Evolutionary conservation across 2,797 vertebrate genomes (phyloP).

Genomic region (Sebastes oblongus): DNA sequence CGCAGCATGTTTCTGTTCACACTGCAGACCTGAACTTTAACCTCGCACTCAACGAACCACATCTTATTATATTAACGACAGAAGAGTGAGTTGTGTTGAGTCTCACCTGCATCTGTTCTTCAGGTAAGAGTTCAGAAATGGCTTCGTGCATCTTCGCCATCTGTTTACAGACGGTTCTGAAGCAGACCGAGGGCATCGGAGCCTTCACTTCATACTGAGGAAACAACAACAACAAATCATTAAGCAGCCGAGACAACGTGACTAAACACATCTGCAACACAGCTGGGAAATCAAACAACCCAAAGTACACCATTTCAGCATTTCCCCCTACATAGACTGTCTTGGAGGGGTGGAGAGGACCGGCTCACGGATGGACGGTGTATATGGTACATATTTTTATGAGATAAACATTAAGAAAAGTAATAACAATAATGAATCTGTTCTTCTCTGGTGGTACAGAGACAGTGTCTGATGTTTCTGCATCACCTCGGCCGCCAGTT

Average conservation of each 20-base stretch:
- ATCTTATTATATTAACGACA: too few relatives aligned
- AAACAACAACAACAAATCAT: slow-evolving; percentile 3
- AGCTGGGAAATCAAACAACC: not conserved
- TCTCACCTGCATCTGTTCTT: slow-evolving; percentile 94
- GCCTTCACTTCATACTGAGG: slow-evolving; percentile 97
- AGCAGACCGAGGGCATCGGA: slow-evolving; percentile 94
- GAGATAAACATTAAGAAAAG: not conserved
- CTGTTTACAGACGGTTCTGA: slow-evolving; percentile 97
- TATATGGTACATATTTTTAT: too few relatives aligned
- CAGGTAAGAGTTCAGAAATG: slow-evolving; percentile 92
- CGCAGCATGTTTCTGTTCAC: not conserved
- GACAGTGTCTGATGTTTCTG: too few relatives aligned
- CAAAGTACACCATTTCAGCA: not conserved
- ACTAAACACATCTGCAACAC: not conserved
- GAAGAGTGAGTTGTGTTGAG: rapidly evolving
- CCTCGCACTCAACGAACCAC: too few relatives aligned
- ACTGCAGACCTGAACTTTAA: not conserved
- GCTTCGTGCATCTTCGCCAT: slow-evolving; percentile 99
- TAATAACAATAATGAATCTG: not conserved
- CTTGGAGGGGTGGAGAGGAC: not conserved
- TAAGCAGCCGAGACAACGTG: not conserved
- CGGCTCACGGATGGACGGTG: too few relatives aligned
- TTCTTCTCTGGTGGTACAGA: not conserved
- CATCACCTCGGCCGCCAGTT: rapidly evolving
- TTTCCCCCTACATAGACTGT: too few relatives aligned